A percentile compares a stretch with the other conserved stretches of the same genome.
Evolutionary conservation across 1,140 invertebrate genomes (phyloP).

Genomic region (Drosophila leontia): DNA sequence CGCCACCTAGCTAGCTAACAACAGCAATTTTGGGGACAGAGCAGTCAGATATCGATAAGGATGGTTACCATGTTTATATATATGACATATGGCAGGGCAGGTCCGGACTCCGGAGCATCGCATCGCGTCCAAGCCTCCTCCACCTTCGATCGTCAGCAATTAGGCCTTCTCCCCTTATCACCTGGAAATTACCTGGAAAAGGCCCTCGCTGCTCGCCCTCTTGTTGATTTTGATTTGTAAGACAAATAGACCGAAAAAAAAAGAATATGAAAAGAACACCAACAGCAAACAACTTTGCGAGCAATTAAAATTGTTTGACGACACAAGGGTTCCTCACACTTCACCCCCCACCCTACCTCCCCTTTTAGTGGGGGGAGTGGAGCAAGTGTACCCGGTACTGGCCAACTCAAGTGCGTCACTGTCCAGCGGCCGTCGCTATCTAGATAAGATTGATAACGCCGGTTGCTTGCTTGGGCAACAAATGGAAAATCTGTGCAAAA

Average conservation of each 20-base stretch:
- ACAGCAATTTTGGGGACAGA: conserved; percentile 53
- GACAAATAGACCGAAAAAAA: conserved; percentile 69
- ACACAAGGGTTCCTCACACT: conserved; percentile 25
- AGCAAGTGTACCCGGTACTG: conserved; percentile 42
- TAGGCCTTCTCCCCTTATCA: conserved; percentile 38
- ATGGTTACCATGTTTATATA: conserved; percentile 4
- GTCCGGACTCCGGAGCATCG: conserved; percentile 18
- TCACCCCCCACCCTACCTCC: too few species aligned
- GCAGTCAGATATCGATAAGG: conserved; percentile 24
- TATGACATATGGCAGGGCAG: conserved; percentile 9
- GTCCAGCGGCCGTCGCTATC: conserved; percentile 66
- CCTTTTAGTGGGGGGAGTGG: neutral
- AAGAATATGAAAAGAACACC: conserved; percentile 17
- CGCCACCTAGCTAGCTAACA: conserved; percentile 21
- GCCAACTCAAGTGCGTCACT: conserved; percentile 72
- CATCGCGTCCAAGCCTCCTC: conserved; percentile 29
- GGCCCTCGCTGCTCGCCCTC: conserved; percentile 6
- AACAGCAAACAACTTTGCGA: conserved; percentile 78
- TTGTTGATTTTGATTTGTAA: conserved; percentile 74
- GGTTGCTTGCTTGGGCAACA: conserved; percentile 29
- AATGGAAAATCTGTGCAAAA: conserved; percentile 70
- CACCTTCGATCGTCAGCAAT: conserved; percentile 40
- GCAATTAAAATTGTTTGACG: conserved; percentile 80
- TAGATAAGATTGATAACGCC: conserved; percentile 73
- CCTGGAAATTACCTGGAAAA: conserved; percentile 33